Conservation (phyloP, 2,113 vertebrate species). For the Hoplias malabaricus region DNA sequence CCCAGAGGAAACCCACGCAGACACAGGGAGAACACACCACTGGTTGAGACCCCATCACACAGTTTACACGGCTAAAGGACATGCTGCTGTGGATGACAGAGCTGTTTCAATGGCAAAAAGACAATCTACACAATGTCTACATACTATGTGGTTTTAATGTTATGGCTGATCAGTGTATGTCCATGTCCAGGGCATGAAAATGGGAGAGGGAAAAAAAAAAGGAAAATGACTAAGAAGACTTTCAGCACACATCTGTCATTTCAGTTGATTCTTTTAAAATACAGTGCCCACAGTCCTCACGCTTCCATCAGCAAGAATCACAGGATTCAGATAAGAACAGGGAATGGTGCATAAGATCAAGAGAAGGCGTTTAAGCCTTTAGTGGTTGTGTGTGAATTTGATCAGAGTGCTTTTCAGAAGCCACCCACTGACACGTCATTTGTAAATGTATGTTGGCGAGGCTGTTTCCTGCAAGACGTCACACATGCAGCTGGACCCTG, state of each 20-base stretch:
- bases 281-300: background rate
- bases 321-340: background rate
- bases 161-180: too few species aligned
- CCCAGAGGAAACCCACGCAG: too few species aligned
- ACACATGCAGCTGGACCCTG: too few species aligned
- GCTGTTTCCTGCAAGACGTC: background rate
- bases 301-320: background rate
- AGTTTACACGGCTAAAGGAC: too few species aligned
- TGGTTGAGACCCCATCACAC: too few species aligned
- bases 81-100: too few species aligned
- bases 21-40: too few species aligned
- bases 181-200: background rate
- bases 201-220: background rate
- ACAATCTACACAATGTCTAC: too few species aligned
- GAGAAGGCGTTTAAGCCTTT: background rate
- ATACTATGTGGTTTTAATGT: too few species aligned
- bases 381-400: background rate
- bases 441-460: background rate
- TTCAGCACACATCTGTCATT: background rate
- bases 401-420: background rate
- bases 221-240: background rate
- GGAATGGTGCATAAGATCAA: background rate
- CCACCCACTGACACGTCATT: background rate
- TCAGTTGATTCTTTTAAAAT: background rate
- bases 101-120: too few species aligned